Conservation (phyloP, 2,113 vertebrate species). For the Bujurquina vittata region DNA sequence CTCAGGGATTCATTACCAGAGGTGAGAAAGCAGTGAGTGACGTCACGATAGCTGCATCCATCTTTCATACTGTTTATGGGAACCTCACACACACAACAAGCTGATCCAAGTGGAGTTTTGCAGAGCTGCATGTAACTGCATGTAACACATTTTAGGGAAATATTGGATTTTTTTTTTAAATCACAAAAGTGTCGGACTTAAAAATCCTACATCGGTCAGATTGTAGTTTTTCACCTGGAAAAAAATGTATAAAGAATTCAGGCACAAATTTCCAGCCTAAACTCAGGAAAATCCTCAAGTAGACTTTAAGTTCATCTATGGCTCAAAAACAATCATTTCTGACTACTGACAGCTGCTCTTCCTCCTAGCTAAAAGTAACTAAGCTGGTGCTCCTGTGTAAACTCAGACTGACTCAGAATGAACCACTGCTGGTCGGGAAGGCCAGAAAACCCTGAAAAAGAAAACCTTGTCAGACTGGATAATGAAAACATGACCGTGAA, state of each 20-base stretch:
- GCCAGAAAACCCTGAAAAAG: background rate
- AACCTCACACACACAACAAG: background rate
- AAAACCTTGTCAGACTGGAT: background rate
- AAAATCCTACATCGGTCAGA: background rate
- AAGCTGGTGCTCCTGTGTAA: background rate
- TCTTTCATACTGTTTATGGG: background rate
- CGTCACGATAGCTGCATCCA: background rate
- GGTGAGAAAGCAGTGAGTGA: background rate
- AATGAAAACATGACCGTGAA: background rate
- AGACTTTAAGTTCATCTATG: background rate
- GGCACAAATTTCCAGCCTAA: background rate
- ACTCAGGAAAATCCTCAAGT: background rate
- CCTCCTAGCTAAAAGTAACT: background rate
- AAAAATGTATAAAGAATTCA: background rate
- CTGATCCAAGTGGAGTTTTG: too few relatives aligned
- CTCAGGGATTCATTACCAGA: background rate
- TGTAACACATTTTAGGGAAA: background rate
- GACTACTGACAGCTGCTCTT: background rate
- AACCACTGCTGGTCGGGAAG: rapidly evolving
- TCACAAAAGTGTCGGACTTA: background rate
- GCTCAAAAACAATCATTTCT: background rate
- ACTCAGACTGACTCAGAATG: background rate
- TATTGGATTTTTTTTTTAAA: background rate
- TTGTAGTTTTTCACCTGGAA: background rate
- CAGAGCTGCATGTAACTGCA: too few relatives aligned